Evolutionary conservation across 2,113 vertebrate species (phyloP).

Genomic region (Hemiprocne comata): DNA sequence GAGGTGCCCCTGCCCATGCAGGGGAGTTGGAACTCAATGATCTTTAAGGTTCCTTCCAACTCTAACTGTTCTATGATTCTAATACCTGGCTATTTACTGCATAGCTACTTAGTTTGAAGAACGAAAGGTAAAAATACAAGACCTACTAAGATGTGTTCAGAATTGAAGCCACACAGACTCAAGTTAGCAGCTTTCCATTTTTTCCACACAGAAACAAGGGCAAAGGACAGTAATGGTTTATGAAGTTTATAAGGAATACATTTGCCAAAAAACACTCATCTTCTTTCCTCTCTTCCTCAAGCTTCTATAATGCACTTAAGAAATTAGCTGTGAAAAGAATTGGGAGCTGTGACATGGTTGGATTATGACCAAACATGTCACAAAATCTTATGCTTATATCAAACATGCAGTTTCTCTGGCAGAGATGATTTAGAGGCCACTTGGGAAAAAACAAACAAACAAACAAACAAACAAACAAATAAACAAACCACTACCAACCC

Average conservation of each 20-base stretch:
- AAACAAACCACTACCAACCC: too few species aligned
- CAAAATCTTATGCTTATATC: background rate
- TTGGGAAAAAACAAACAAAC: background rate
- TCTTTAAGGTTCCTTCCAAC: too few species aligned
- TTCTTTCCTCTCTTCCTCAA: background rate
- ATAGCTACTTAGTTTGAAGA: background rate
- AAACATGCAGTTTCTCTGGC: background rate
- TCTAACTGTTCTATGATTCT: too few species aligned
- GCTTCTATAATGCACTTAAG: background rate
- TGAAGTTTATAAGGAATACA: background rate
- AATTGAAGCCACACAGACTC: background rate
- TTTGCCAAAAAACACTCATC: background rate
- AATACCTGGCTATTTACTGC: background rate
- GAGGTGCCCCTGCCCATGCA: too few species aligned
- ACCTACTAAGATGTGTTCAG: background rate
- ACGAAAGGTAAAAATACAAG: background rate
- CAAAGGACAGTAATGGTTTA: background rate
- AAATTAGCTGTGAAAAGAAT: constrained; percentile 18
- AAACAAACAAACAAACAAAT: background rate
- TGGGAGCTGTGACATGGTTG: background rate
- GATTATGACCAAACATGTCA: background rate
- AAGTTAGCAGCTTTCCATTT: background rate
- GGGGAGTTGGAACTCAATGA: too few species aligned
- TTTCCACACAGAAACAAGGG: background rate
- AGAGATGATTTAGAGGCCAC: background rate